Conservation (phyloP, 2,888 invertebrate species). For the Ennomos fuscantarius region DNA sequence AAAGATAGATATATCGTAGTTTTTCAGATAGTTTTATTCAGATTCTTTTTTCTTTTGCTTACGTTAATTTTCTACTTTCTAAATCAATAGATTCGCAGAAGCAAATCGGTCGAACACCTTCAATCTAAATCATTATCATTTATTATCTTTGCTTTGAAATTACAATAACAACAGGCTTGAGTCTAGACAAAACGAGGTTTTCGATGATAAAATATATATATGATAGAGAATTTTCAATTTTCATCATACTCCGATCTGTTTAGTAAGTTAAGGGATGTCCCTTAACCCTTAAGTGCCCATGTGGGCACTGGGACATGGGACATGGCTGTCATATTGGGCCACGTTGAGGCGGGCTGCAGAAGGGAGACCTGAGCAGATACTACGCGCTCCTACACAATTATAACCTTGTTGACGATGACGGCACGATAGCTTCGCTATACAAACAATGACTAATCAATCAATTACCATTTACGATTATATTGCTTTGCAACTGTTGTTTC, state of each 20-base stretch:
- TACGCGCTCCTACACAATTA: slow-evolving; percentile 50
- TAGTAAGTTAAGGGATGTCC: no score
- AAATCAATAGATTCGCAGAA: slow-evolving; percentile 15
- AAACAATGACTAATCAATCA: slow-evolving; percentile 48
- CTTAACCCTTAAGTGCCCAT: no score
- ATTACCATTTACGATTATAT: slow-evolving; percentile 32
- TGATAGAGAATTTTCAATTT: neutral
- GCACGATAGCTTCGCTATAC: slow-evolving; percentile 48
- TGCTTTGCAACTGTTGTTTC: slow-evolving; percentile 25
- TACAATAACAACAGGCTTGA: neutral
- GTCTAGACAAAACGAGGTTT: slow-evolving; percentile 4
- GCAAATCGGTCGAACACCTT: slow-evolving; percentile 19
- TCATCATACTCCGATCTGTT: neutral
- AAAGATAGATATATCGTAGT: neutral
- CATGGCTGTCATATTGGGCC: slow-evolving; percentile 35
- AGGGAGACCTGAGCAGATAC: slow-evolving; percentile 54
- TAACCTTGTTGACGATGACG: slow-evolving; percentile 47
- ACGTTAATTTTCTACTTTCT: slow-evolving; percentile 13
- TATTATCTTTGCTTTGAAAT: slow-evolving; percentile 9
- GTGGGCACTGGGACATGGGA: no score
- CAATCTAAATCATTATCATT: slow-evolving; percentile 5
- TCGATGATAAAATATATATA: slow-evolving; percentile 5
- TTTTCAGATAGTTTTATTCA: slow-evolving; percentile 20
- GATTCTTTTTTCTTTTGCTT: slow-evolving; percentile 17
- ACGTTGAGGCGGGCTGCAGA: slow-evolving; percentile 44